Base-by-base conservation (phyloP, 2,797 vertebrate species). In the Peromyscus aztecus region DNA sequence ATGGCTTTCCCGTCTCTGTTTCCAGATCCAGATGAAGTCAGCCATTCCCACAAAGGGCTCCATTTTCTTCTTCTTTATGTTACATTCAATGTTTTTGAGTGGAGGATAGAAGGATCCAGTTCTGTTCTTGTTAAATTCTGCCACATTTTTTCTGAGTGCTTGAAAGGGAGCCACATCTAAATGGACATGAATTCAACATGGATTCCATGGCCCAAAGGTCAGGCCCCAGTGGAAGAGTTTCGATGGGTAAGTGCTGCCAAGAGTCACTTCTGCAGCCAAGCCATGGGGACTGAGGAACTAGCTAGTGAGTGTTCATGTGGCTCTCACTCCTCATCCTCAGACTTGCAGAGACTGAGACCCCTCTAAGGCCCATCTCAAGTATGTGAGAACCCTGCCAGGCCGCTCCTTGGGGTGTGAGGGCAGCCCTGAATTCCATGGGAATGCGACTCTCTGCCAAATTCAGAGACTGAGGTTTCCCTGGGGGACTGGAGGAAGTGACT, bases 341-440 rank as follows among this genome's bases (percentile, higher is more conserved):
- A 65, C 17, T 1, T 91, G 92, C 34, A 57, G 89, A 91, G 75
- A 89, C 86, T 75, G 93, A 96, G 95, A 92, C 37, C 75, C 55
- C 80, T 91, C 84, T 0, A 0, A 27, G 75, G 89, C 96, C 65
- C 49, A 40, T 57, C 77, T 76, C 17, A 87, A 95, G 52, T 94
- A 96, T 96, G 96, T 98, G 98, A 98, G 98, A 98, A 98, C 96
- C 90, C 98, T 97, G 89, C 98, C 98, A 95, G 99, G 98, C 98
- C 98, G 97, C 98, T 99, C 97, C 98, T 34, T 94, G 97, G 52
- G 46, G 98, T 98, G 98, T 98, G 98, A 99, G 99, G 99, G 98
- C 98, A 98, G 98, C 12, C 24, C 98, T 99, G 98, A 98, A 88
- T 99, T 99, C 99, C 99, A 99, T 99, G 99, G 99, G 99, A 99